Evolutionary conservation across 2,888 invertebrate genomes (phyloP).

Genomic region (Taenaris catops): DNA sequence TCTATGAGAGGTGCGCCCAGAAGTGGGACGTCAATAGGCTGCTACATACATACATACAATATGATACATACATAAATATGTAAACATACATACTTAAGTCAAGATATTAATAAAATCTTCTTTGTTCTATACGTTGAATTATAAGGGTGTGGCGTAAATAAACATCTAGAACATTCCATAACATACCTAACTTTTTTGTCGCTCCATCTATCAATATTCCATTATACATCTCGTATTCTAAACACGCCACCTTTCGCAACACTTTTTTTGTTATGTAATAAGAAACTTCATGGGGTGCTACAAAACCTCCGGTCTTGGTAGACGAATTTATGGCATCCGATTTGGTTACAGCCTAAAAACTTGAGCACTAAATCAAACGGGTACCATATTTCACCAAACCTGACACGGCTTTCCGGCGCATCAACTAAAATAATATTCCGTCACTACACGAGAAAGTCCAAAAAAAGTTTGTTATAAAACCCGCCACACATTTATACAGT

Average conservation of each 20-base stretch:
- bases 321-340: slow-evolving; percentile 25
- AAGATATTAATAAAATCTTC: no score
- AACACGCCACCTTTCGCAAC: neutral
- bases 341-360: slow-evolving; percentile 26
- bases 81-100: no score
- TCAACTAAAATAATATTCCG: slow-evolving; percentile 32
- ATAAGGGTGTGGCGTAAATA: no score
- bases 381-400: slow-evolving; percentile 23
- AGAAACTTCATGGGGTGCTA: slow-evolving; percentile 17
- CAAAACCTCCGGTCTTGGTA: slow-evolving; percentile 15
- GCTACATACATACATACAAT: no score
- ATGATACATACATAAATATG: no score
- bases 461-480: slow-evolving; percentile 21
- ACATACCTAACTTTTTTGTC: no score
- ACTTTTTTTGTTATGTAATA: slow-evolving; percentile 15
- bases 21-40: no score
- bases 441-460: slow-evolving; percentile 28
- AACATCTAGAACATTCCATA: no score
- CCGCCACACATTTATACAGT: neutral
- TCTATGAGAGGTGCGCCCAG: no score
- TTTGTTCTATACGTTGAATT: no score
- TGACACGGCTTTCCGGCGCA: slow-evolving; percentile 20
- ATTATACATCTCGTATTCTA: slow-evolving; percentile 1
- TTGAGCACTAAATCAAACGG: slow-evolving; percentile 24
- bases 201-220: neutral